Conservation (phyloP, 2,113 vertebrate genomes). For the Muntiacus muntjak region DNA sequence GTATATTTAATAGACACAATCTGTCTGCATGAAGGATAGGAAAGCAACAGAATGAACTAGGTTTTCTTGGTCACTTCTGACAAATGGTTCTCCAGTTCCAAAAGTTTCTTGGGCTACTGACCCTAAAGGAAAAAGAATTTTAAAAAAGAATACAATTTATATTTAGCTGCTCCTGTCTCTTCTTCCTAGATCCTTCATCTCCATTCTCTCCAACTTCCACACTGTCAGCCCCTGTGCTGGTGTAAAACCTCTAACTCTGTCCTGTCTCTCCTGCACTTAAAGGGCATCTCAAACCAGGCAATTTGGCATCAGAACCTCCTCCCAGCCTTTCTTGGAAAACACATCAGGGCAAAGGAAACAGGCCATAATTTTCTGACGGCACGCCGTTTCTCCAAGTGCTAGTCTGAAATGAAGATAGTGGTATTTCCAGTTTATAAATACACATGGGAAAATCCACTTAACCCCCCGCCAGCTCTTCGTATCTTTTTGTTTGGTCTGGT, state of each 20-base stretch:
- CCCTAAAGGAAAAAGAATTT: slow-evolving; percentile 29
- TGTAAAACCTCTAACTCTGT: neutral
- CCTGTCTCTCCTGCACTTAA: neutral
- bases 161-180: neutral
- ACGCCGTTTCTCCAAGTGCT: neutral
- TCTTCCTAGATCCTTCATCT: neutral
- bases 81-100: slow-evolving; percentile 31
- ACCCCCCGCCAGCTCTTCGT: neutral
- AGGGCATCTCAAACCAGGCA: neutral
- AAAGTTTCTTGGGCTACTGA: slow-evolving; percentile 39
- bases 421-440: neutral
- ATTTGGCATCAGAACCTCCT: neutral
- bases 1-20: neutral
- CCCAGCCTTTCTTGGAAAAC: neutral
- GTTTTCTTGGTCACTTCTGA: slow-evolving; percentile 23
- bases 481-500: slow-evolving; percentile 59
- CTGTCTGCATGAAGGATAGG: neutral
- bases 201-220: neutral
- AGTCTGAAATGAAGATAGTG: neutral
- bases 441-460: neutral
- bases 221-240: neutral
- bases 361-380: neutral
- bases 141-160: neutral
- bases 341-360: neutral
- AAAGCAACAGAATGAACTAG: slow-evolving; percentile 54